phyloP scores from a whole-genome alignment of 2,113 vertebrate species.

The Sylvilagus bachmani region DNA sequence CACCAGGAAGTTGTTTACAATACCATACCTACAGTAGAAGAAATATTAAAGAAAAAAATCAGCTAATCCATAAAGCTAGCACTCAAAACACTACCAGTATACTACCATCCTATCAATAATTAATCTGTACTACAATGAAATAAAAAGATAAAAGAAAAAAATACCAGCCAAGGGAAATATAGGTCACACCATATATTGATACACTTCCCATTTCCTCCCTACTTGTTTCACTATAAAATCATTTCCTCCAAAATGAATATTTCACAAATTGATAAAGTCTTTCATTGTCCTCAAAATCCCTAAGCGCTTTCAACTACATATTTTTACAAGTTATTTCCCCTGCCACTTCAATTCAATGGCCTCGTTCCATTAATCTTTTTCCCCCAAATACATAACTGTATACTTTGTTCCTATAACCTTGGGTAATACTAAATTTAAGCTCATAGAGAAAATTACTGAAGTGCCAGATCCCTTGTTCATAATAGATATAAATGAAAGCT shows the following conservation, averaged over 20 bases:
- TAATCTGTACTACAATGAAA: background rate
- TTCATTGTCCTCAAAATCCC: background rate
- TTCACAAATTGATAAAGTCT: background rate
- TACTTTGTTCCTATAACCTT: background rate
- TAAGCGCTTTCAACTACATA: background rate
- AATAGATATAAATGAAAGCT: conserved; percentile 1
- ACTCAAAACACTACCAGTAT: background rate
- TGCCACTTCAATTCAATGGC: background rate
- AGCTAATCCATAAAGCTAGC: background rate
- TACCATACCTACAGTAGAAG: no score
- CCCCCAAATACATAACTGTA: background rate
- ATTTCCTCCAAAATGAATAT: background rate
- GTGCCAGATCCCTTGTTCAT: background rate
- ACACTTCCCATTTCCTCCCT: background rate
- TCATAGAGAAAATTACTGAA: conserved; percentile 34
- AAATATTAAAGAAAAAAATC: background rate
- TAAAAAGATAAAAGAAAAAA: background rate
- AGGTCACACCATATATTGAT: background rate
- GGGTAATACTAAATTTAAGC: background rate
- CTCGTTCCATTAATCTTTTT: conserved; percentile 22
- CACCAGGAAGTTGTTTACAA: no score
- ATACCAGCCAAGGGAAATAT: background rate
- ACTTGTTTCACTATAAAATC: background rate
- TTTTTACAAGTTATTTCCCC: background rate
- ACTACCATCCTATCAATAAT: background rate